A percentile compares a stretch with the other conserved stretches of the same genome.
phyloP scores from a whole-genome alignment of 2,888 invertebrate species.

The Drosophila atroscutellata region DNA sequence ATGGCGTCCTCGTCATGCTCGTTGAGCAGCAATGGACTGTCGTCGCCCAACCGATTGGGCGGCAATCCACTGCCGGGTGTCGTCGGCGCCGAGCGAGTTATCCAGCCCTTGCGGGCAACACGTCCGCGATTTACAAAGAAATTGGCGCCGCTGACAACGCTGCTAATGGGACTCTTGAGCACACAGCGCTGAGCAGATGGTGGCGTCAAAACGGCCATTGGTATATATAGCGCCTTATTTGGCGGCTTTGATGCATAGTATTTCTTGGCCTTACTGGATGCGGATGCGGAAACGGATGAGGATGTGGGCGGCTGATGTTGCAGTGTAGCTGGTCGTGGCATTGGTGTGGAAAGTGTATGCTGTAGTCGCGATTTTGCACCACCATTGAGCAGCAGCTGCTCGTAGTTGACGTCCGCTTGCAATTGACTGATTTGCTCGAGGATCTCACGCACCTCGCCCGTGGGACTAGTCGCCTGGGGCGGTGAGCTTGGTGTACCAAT shows the following conservation, averaged over 20 bases:
- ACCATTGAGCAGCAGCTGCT: constrained; percentile 72
- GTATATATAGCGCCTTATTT: constrained; percentile 90
- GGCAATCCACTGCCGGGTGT: constrained; percentile 89
- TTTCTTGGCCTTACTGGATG: constrained; percentile 84
- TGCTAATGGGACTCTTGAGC: constrained; percentile 83
- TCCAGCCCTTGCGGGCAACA: constrained; percentile 86
- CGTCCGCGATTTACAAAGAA: constrained; percentile 83
- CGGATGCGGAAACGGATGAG: constrained; percentile 4
- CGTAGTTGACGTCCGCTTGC: constrained; percentile 85
- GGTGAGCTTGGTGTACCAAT: constrained; percentile 90
- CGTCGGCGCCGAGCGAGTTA: constrained; percentile 92
- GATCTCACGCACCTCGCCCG: constrained; percentile 90
- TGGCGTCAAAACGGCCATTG: constrained; percentile 83
- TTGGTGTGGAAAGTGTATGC: constrained; percentile 72
- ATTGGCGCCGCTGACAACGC: constrained; percentile 78
- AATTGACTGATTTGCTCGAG: constrained; percentile 90
- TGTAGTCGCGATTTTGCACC: constrained; percentile 73
- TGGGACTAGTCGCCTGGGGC: constrained; percentile 93
- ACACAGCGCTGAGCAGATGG: constrained; percentile 69
- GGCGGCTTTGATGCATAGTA: constrained; percentile 86
- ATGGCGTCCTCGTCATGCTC: constrained; percentile 86
- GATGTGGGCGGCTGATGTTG: constrained; percentile 60
- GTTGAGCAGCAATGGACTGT: constrained; percentile 87
- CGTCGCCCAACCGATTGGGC: constrained; percentile 88
- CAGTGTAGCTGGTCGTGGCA: constrained; percentile 57